phyloP scores from a whole-genome alignment of 2,797 vertebrate genomes.

The Rhincodon typus region DNA sequence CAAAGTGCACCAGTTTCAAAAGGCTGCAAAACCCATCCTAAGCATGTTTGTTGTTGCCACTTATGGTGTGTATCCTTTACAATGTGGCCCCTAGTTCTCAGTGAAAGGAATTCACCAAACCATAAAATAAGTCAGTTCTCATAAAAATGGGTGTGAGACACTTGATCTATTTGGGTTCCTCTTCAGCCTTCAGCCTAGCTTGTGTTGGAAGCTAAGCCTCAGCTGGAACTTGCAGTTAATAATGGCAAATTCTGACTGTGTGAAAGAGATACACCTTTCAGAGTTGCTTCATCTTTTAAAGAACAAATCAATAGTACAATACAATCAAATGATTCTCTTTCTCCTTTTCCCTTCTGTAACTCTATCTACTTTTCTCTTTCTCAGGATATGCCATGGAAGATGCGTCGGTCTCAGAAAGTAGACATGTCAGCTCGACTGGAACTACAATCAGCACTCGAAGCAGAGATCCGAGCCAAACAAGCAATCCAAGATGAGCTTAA shows the following conservation, averaged over 20 bases:
- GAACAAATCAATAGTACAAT: not conserved
- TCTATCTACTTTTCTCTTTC: not conserved
- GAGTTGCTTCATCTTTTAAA: not conserved
- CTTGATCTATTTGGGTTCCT: not conserved
- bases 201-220: not conserved
- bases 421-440: constrained; percentile 97
- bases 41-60: not conserved
- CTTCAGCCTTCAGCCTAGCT: not conserved
- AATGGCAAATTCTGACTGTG: not conserved
- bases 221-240: not conserved
- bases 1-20: not conserved
- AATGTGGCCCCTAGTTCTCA: not conserved
- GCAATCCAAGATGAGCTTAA: constrained; percentile 90
- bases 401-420: constrained; percentile 93
- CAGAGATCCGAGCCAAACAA: constrained; percentile 95
- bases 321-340: too few species aligned
- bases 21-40: not conserved
- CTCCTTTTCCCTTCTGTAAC: not conserved
- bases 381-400: constrained; percentile 99
- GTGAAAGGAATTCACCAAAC: not conserved
- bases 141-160: not conserved
- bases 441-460: constrained; percentile 90
- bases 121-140: not conserved
- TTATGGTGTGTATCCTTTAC: not conserved
- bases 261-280: not conserved